Evolutionary conservation across 2,113 vertebrate genomes (phyloP).

Genomic region (Megalops atlanticus): DNA sequence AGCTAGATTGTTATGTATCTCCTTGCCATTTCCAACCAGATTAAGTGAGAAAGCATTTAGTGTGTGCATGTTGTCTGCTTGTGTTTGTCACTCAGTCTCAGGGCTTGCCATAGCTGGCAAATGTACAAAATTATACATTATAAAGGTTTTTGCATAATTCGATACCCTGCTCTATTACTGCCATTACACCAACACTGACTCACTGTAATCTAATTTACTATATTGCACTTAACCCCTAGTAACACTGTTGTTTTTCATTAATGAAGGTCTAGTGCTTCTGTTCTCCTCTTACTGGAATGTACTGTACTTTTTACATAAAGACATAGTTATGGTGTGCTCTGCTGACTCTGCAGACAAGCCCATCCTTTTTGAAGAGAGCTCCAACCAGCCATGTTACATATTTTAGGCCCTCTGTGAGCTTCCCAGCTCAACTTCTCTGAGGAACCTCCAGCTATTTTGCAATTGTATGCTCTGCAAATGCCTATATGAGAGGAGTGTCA

Average conservation of each 20-base stretch:
- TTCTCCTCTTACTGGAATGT: neutral
- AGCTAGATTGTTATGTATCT: too few relatives aligned
- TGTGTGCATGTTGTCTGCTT: too few relatives aligned
- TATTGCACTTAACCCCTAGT: too few relatives aligned
- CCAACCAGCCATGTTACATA: neutral
- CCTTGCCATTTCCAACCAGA: too few relatives aligned
- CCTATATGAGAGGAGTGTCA: neutral
- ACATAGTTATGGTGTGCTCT: neutral
- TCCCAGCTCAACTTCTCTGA: neutral
- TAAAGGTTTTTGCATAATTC: too few relatives aligned
- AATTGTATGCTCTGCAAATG: neutral
- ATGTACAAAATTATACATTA: neutral
- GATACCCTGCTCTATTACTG: too few relatives aligned
- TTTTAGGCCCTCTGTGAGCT: neutral
- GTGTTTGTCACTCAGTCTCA: slow-evolving; percentile 28
- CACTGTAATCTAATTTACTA: too few relatives aligned
- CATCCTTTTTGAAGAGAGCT: slow-evolving; percentile 64
- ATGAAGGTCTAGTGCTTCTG: neutral
- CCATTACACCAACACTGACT: neutral
- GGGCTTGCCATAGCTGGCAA: neutral
- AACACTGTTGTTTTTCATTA: neutral
- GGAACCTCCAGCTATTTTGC: too few relatives aligned
- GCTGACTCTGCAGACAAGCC: slow-evolving; percentile 58
- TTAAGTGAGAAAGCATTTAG: too few relatives aligned
- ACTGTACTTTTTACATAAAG: neutral